Evolutionary conservation across 2,888 invertebrate species (phyloP), one percentile per base, ranked within the genome.

Genomic region (Napeogenes inachia): DNA sequence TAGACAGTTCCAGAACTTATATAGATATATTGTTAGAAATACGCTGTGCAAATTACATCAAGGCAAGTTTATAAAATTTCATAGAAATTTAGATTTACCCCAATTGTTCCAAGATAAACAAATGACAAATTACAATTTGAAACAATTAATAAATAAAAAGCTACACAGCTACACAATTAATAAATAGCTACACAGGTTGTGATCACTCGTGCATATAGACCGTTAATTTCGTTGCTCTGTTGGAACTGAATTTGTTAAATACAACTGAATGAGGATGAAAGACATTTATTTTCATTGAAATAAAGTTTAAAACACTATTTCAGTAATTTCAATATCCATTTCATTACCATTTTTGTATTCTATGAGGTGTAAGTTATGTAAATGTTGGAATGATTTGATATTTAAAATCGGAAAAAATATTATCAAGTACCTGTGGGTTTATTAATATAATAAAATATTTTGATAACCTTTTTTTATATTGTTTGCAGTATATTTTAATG

Each of bases 311-410:
- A 58, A 30, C 30, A 3, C 42, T 30, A 30, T 21, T 10, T 8
- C 8, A 42, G 5, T n/a, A 2, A n/a, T 30, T 32, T 30, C 33
- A 57, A 54, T n/a, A 57, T 54, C 42, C 55, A 45, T 32, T 42
- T 42, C 46, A 54, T 47, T 32, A 60, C 56, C 47, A 54, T 61
- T 54, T 50, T 63, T 60, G 63, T 45, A 60, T 58, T 56, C 47
- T 42, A 60, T 55, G 60, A 45, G 60, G 13, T 55, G 63, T 54
- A 58, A 58, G 55, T 47, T 60, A 50, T 60, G 57, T 56, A 63
- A 63, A 57, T 50, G 60, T 13, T 58, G 32, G 50, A 60, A 63
- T 60, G 59, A 45, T 30, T 50, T n/a, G 10, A 8, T 45, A 56
- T 56, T 33, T 13, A 60, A 58, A 58, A 50, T 54, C 56, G 35